Conservation (phyloP, 2,797 vertebrate species). For the Mastacembelus armatus region DNA sequence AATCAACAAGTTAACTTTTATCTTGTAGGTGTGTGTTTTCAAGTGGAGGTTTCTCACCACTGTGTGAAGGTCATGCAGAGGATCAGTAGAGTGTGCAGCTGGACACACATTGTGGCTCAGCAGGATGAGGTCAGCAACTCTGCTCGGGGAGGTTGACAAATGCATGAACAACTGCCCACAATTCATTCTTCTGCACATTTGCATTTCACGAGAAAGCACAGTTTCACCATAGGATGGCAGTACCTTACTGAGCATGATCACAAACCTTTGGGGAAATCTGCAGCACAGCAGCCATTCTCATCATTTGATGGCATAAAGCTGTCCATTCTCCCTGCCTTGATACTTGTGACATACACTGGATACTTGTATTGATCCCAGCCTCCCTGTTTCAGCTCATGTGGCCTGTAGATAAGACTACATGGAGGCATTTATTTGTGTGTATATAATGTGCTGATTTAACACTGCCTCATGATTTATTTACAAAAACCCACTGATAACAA, state of each 20-base stretch:
- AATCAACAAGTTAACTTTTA: background rate
- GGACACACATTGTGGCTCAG: conserved; percentile 51
- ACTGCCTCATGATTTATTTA: conserved; percentile 63
- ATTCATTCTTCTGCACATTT: background rate
- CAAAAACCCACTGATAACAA: conserved; percentile 19
- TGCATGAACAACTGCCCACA: background rate
- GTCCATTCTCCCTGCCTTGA: background rate
- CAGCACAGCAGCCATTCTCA: conserved; percentile 4
- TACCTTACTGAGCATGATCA: conserved; percentile 23
- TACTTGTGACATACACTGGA: conserved; percentile 1
- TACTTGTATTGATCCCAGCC: conserved; percentile 35
- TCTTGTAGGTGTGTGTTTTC: no score
- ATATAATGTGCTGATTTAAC: conserved; percentile 42
- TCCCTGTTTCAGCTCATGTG: background rate
- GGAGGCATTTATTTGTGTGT: background rate
- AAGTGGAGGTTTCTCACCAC: conserved; percentile 63
- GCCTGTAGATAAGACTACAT: background rate
- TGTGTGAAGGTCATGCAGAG: conserved; percentile 56
- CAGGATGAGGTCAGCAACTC: conserved; percentile 37
- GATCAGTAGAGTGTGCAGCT: conserved; percentile 52
- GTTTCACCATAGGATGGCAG: conserved; percentile 65
- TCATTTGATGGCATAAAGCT: conserved; percentile 27
- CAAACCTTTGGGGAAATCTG: conserved; percentile 34
- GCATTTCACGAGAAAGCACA: background rate
- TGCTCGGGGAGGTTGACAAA: conserved; percentile 1